Evolutionary conservation across 1,140 invertebrate species (phyloP).

Genomic region (Phthorimaea operculella): DNA sequence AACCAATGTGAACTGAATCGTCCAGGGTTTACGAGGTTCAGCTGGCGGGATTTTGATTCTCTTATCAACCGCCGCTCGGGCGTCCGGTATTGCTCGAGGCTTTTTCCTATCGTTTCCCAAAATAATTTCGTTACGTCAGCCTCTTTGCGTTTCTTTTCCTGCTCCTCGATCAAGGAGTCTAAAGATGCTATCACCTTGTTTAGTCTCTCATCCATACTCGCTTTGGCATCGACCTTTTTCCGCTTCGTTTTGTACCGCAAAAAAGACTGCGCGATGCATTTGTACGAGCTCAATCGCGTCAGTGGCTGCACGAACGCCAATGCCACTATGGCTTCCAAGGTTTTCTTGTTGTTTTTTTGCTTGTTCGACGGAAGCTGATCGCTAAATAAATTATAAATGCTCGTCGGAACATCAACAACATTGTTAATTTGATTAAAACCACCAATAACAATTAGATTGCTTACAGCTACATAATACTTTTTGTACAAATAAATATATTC

Average conservation of each 20-base stretch:
- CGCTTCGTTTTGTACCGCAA: slow-evolving; percentile 51
- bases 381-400: slow-evolving; percentile 71
- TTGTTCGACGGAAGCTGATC: slow-evolving; percentile 67
- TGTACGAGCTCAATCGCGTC: slow-evolving; percentile 70
- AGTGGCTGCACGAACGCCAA: slow-evolving; percentile 71
- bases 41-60: slow-evolving; percentile 78
- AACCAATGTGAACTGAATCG: slow-evolving; percentile 81
- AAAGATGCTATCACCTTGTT: slow-evolving; percentile 68
- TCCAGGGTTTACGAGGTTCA: slow-evolving; percentile 75
- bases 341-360: slow-evolving; percentile 69
- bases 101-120: slow-evolving; percentile 79
- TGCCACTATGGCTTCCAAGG: slow-evolving; percentile 68
- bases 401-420: slow-evolving; percentile 70
- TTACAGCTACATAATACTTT: slow-evolving; percentile 78
- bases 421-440: slow-evolving; percentile 76
- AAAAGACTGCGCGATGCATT: slow-evolving; percentile 63
- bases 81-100: slow-evolving; percentile 73
- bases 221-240: slow-evolving; percentile 46
- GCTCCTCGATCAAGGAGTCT: slow-evolving; percentile 71
- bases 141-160: slow-evolving; percentile 71
- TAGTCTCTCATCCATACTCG: slow-evolving; percentile 54
- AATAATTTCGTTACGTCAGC: slow-evolving; percentile 79
- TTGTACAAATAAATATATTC: slow-evolving; percentile 79
- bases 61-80: slow-evolving; percentile 79
- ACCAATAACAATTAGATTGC: slow-evolving; percentile 79